phyloP scores from a whole-genome alignment of 92 coral and sea anemone species.

The Zoanthus sansibaricus region DNA sequence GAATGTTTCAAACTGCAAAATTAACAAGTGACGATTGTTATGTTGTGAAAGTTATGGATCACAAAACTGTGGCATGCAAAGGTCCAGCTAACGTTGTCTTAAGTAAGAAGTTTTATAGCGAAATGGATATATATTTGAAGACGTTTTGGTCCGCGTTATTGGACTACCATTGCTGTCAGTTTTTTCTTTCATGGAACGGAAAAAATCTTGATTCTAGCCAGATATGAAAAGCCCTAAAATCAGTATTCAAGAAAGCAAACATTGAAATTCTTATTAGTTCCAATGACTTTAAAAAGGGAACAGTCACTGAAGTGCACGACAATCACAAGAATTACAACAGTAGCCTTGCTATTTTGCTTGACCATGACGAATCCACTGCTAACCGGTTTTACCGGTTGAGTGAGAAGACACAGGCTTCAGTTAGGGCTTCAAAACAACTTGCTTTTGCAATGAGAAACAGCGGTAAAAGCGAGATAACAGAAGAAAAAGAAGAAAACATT shows the following conservation, averaged over 20 bases:
- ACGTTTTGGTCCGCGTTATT: not conserved
- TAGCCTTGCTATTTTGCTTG: slow-evolving; percentile 40
- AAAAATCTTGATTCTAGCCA: slow-evolving; percentile 52
- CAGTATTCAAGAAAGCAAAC: slow-evolving; percentile 60
- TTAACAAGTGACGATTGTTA: slow-evolving; percentile 12
- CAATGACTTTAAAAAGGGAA: slow-evolving; percentile 29
- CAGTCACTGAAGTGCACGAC: slow-evolving; percentile 33
- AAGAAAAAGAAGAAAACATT: not conserved
- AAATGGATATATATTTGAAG: slow-evolving; percentile 31
- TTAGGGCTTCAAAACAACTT: slow-evolving; percentile 33
- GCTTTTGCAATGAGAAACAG: slow-evolving; percentile 44
- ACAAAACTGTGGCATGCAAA: slow-evolving; percentile 55
- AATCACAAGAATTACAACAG: slow-evolving; percentile 32
- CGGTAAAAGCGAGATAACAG: not conserved
- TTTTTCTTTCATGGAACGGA: slow-evolving; percentile 68
- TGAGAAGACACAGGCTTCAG: slow-evolving; percentile 24
- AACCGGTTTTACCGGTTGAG: slow-evolving; percentile 1
- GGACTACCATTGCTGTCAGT: not conserved
- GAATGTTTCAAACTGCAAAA: slow-evolving; percentile 32
- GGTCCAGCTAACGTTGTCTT: slow-evolving; percentile 72
- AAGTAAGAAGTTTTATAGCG: slow-evolving; percentile 46
- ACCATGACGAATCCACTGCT: slow-evolving; percentile 41
- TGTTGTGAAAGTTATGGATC: slow-evolving; percentile 56
- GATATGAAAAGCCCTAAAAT: slow-evolving; percentile 46
- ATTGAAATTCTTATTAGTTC: slow-evolving; percentile 38